phyloP scores from a whole-genome alignment of 2,113 vertebrate species.

The Promerops cafer region DNA sequence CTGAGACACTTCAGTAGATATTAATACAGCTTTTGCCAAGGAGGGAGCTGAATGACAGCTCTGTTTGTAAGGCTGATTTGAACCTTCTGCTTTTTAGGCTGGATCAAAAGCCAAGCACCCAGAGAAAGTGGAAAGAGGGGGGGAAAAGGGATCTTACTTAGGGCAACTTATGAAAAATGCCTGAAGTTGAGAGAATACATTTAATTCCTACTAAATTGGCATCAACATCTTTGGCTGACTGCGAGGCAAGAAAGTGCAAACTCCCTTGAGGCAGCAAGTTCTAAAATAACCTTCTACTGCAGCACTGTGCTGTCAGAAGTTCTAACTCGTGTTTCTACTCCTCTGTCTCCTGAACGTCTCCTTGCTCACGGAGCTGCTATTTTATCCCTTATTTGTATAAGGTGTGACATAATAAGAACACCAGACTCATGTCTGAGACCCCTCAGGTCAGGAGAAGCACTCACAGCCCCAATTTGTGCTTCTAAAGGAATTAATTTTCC shows the following conservation, averaged over 20 bases:
- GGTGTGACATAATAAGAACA: slow-evolving; percentile 10
- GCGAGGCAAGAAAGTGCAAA: slow-evolving; percentile 47
- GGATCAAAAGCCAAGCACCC: not conserved
- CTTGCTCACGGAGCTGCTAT: not conserved
- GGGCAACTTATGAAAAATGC: slow-evolving; percentile 12
- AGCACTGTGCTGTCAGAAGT: slow-evolving; percentile 54
- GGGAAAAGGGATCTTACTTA: not conserved
- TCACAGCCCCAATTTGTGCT: not conserved
- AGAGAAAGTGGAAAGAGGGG: not conserved
- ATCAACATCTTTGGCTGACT: slow-evolving; percentile 56
- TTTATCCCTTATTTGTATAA: slow-evolving; percentile 19
- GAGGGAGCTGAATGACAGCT: slow-evolving; percentile 1
- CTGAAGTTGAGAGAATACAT: slow-evolving; percentile 35
- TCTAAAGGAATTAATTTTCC: not conserved
- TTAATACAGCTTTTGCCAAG: slow-evolving; percentile 15
- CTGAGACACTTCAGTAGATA: slow-evolving; percentile 8
- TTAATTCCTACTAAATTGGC: slow-evolving; percentile 55
- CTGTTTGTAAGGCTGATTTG: not conserved
- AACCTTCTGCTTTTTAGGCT: slow-evolving; percentile 32
- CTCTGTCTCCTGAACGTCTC: not conserved
- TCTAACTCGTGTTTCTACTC: slow-evolving; percentile 37
- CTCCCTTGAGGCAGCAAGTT: slow-evolving; percentile 43
- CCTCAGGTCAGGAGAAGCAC: not conserved
- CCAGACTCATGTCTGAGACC: not conserved
- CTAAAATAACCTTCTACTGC: slow-evolving; percentile 52